Conservation (phyloP, 2,888 invertebrate genomes). For the Caenorhabditis sinica region DNA sequence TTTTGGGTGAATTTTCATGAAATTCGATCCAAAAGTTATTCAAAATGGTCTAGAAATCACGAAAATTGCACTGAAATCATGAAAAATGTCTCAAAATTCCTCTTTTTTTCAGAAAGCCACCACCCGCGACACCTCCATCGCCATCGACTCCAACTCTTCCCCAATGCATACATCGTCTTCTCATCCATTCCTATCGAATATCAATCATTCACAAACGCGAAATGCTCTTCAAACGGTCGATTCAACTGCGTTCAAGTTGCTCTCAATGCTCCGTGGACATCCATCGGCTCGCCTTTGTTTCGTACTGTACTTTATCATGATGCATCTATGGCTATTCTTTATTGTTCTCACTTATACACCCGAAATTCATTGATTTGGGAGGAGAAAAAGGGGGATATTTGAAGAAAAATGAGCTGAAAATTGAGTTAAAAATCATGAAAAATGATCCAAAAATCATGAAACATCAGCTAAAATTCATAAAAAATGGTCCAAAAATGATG, state of each 20-base stretch:
- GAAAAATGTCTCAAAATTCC: background rate
- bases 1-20: too few species aligned
- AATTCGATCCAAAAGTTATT: too few species aligned
- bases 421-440: background rate
- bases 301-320: constrained; percentile 91
- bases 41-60: too few species aligned
- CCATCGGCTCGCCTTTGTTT: constrained; percentile 91
- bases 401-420: background rate
- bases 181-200: constrained; percentile 55
- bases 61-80: too few species aligned
- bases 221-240: constrained; percentile 68
- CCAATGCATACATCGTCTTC: constrained; percentile 45
- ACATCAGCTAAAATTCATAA: background rate
- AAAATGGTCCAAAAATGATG: background rate
- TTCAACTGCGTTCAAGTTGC: constrained; percentile 67
- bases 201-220: constrained; percentile 65
- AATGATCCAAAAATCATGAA: background rate
- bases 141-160: constrained; percentile 57
- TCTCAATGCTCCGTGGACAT: constrained; percentile 84
- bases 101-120: constrained; percentile 67
- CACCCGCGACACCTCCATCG: constrained; percentile 64
- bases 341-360: constrained; percentile 90
- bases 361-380: constrained; percentile 84
- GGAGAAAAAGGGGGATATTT: background rate
- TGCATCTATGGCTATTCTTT: constrained; percentile 91